phyloP scores from a whole-genome alignment of 2,113 vertebrate genomes.

The Platysternon megacephalum region DNA sequence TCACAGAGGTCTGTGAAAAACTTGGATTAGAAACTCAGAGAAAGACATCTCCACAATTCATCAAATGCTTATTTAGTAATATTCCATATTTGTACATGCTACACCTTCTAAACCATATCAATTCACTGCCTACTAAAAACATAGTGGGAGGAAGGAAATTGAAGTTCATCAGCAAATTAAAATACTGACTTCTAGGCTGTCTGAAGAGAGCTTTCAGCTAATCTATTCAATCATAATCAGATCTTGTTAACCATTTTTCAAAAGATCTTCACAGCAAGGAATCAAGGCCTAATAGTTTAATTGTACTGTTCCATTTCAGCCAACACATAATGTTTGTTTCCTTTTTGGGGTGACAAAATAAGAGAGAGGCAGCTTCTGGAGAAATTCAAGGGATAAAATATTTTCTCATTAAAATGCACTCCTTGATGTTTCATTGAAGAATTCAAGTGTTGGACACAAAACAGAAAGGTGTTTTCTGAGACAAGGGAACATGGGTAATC shows the following conservation, averaged over 20 bases:
- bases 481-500: neutral
- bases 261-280: neutral
- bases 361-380: neutral
- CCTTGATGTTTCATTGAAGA: neutral
- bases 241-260: neutral
- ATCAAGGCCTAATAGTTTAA: neutral
- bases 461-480: rapidly evolving
- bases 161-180: neutral
- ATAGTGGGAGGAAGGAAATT: neutral
- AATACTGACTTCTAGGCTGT: neutral
- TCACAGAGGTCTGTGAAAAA: rapidly evolving
- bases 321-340: rapidly evolving
- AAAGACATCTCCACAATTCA: neutral
- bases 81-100: neutral
- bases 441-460: neutral
- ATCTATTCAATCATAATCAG: neutral
- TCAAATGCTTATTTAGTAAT: neutral
- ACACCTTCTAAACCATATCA: neutral
- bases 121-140: neutral
- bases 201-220: neutral
- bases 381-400: neutral
- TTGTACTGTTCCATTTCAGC: neutral
- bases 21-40: rapidly evolving
- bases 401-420: constrained; percentile 7
- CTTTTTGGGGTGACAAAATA: neutral